A percentile compares a stretch with the other conserved stretches of the same genome.
Conservation (phyloP, 1,140 invertebrate genomes). For the Macrobrachium rosenbergii region DNA sequence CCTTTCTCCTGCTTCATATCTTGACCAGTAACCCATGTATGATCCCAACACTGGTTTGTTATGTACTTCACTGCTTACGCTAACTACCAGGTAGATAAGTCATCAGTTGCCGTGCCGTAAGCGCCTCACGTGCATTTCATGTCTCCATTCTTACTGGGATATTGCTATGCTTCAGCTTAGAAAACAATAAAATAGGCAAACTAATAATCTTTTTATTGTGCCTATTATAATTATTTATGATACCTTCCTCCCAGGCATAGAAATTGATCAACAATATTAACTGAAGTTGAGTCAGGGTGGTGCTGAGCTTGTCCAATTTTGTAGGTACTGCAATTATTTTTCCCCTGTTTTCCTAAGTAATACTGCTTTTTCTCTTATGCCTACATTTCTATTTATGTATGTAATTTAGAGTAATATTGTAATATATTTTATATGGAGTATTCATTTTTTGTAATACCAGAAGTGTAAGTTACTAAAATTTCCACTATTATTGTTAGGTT, state of each 20-base stretch:
- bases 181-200: slow-evolving; percentile 27
- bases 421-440: slow-evolving; percentile 62
- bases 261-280: not conserved
- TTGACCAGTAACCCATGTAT: slow-evolving; percentile 23
- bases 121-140: slow-evolving; percentile 46
- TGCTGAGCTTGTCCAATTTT: slow-evolving; percentile 57
- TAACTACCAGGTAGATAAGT: slow-evolving; percentile 31
- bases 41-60: slow-evolving; percentile 30
- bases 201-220: slow-evolving; percentile 7
- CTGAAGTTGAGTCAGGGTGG: slow-evolving; percentile 48
- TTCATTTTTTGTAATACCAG: slow-evolving; percentile 41
- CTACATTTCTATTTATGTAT: slow-evolving; percentile 48
- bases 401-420: slow-evolving; percentile 57
- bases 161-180: slow-evolving; percentile 48
- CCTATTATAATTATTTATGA: no score
- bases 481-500: slow-evolving; percentile 59
- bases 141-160: slow-evolving; percentile 33
- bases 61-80: slow-evolving; percentile 38
- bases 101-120: slow-evolving; percentile 33
- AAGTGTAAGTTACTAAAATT: slow-evolving; percentile 62
- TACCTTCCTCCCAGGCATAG: slow-evolving; percentile 40
- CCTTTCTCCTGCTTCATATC: slow-evolving; percentile 26
- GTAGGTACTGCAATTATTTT: slow-evolving; percentile 15
- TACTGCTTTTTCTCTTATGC: slow-evolving; percentile 51
- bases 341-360: slow-evolving; percentile 31